Evolutionary conservation across 2,113 vertebrate species (phyloP).

Genomic region (Oncorhynchus tshawytscha): DNA sequence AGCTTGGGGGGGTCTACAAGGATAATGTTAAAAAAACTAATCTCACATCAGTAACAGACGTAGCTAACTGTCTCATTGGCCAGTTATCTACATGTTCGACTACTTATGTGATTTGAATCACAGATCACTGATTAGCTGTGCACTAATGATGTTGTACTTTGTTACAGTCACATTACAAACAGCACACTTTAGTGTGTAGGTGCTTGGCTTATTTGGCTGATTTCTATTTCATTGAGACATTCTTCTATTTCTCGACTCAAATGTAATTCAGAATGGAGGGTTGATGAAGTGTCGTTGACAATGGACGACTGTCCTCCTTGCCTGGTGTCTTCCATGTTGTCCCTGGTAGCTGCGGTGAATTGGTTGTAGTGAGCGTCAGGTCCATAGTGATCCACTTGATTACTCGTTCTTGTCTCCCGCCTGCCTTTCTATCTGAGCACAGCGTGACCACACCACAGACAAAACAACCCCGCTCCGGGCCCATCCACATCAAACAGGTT

Average conservation of each 20-base stretch:
- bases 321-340: no score
- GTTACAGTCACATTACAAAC: no score
- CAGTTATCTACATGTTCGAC: constrained; percentile 57
- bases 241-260: no score
- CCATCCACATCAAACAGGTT: constrained; percentile 57
- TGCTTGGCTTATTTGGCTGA: no score
- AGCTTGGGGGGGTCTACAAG: constrained; percentile 56
- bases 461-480: constrained; percentile 57
- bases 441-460: constrained; percentile 54
- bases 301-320: no score
- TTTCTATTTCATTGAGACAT: no score
- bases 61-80: constrained; percentile 59
- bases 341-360: no score
- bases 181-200: no score
- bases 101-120: constrained; percentile 53
- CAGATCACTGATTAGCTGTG: constrained; percentile 14
- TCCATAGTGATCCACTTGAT: background rate
- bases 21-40: constrained; percentile 67
- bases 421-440: constrained; percentile 51
- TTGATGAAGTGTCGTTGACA: no score
- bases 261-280: no score
- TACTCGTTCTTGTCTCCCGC: constrained; percentile 15
- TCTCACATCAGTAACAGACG: constrained; percentile 51
- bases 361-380: constrained; percentile 3
- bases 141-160: no score